These are phyloP conservation scores for Hippocampus barbouri DNA, from an alignment of 2,113 vertebrate genomes.

Conservation along the genomic window DNA sequence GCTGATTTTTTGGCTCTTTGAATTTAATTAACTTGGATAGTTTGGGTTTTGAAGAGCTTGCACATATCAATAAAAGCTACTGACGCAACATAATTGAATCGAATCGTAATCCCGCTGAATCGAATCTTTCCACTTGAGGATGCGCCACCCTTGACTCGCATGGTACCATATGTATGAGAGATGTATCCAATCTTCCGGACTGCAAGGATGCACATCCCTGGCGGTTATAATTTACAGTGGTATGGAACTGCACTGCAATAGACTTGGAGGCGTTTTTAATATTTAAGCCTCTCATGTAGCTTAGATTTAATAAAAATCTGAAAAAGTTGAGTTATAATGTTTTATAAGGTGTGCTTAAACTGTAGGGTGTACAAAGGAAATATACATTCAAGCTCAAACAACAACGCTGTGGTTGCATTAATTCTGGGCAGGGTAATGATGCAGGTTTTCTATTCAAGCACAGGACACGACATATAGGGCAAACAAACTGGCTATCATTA, in stretches of 20 bases:
- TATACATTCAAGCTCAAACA: not conserved
- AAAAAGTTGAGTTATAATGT: not conserved
- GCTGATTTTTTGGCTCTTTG: too few relatives aligned
- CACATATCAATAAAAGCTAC: too few relatives aligned
- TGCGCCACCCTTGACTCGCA: too few relatives aligned
- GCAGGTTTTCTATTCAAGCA: not conserved
- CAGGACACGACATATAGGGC: not conserved
- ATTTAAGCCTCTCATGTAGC: not conserved
- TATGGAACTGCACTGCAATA: not conserved
- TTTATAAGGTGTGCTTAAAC: not conserved
- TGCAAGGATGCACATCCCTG: too few relatives aligned
- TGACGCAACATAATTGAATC: too few relatives aligned
- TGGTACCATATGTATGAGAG: too few relatives aligned
- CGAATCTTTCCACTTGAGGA: too few relatives aligned
- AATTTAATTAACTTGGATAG: too few relatives aligned
- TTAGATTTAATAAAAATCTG: not conserved
- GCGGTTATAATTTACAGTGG: not conserved
- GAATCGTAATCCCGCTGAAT: too few relatives aligned
- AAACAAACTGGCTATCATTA: slow-evolving; percentile 1
- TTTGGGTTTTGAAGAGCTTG: too few relatives aligned
- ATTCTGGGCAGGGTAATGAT: not conserved
- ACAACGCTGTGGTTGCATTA: not conserved
- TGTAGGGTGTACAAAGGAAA: not conserved
- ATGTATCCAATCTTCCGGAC: too few relatives aligned
- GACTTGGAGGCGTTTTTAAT: not conserved